These are phyloP conservation scores for Muscina levida DNA, from an alignment of 2,888 invertebrate genomes.

Conservation along the genomic window DNA sequence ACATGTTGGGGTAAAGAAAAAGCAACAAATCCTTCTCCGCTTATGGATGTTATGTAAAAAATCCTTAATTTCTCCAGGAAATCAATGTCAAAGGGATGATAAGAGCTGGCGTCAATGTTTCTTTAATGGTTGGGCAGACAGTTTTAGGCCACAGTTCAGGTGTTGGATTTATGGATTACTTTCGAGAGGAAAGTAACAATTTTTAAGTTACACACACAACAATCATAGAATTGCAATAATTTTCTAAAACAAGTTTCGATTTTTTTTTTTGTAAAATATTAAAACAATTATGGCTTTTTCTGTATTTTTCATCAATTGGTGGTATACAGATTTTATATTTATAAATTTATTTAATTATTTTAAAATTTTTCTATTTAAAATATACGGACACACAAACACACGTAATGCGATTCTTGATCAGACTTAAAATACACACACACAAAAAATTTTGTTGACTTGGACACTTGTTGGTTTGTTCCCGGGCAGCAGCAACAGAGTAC, in stretches of 20 bases:
- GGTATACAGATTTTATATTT: constrained; percentile 15
- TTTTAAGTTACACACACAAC: constrained; percentile 19
- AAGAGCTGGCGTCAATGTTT: neutral
- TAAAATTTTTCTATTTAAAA: constrained; percentile 1
- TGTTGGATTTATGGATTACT: neutral
- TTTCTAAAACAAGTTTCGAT: constrained; percentile 32
- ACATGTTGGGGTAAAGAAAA: constrained; percentile 48
- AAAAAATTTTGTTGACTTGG: constrained; percentile 18
- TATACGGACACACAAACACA: constrained; percentile 6
- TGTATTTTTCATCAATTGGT: too few relatives aligned
- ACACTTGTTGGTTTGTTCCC: too few relatives aligned
- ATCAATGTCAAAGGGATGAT: constrained; percentile 56
- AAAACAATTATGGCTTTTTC: too few relatives aligned
- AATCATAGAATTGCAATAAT: constrained; percentile 17
- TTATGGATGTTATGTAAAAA: constrained; percentile 14
- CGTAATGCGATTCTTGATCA: constrained; percentile 9
- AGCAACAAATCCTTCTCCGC: neutral
- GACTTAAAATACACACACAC: constrained; percentile 47
- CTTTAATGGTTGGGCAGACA: too few relatives aligned
- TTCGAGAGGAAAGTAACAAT: constrained; percentile 1
- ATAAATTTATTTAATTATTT: neutral
- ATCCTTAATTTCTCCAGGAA: constrained; percentile 65
- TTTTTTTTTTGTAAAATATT: too few relatives aligned
- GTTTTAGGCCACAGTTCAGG: too few relatives aligned
- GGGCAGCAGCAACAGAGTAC: constrained; percentile 49